These are phyloP conservation scores for Tragelaphus strepsiceros DNA, from an alignment of 2,113 vertebrate species.

Conservation along the genomic window DNA sequence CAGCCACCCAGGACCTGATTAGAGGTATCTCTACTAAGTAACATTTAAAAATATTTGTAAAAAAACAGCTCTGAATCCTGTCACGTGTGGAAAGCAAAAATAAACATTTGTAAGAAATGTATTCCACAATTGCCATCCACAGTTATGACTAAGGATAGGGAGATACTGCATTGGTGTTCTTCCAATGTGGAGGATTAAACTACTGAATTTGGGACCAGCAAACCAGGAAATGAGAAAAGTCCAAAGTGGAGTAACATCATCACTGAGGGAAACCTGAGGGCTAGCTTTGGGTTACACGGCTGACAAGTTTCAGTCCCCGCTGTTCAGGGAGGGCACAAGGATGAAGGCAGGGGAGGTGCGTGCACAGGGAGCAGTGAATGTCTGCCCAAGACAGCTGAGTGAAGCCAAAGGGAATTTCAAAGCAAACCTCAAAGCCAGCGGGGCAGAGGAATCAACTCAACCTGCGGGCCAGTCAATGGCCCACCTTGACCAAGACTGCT, in stretches of 20 bases:
- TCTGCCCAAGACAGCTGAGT: slow-evolving; percentile 49
- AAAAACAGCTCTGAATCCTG: not conserved
- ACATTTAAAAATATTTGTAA: not conserved
- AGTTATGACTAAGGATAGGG: not conserved
- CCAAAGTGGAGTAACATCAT: not conserved
- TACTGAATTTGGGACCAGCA: not conserved
- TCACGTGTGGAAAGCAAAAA: not conserved
- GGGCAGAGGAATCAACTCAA: not conserved
- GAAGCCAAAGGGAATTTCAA: slow-evolving; percentile 60
- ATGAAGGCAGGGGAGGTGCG: slow-evolving; percentile 63
- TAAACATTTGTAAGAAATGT: not conserved
- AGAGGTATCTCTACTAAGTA: not conserved
- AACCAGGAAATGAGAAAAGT: not conserved
- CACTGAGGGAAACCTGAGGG: not conserved
- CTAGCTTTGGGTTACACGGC: not conserved
- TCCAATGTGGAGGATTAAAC: not conserved
- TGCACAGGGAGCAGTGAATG: slow-evolving; percentile 25
- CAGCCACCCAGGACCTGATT: not conserved
- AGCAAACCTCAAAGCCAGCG: slow-evolving; percentile 47
- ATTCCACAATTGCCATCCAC: not conserved
- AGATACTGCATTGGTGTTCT: not conserved
- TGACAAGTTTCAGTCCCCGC: not conserved
- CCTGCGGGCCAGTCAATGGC: not conserved
- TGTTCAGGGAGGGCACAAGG: not conserved
- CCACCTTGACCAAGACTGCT: not conserved